Evolutionary conservation across 92 coral and sea anemone genomes (phyloP).

Genomic region (Pocillopora grandis): DNA sequence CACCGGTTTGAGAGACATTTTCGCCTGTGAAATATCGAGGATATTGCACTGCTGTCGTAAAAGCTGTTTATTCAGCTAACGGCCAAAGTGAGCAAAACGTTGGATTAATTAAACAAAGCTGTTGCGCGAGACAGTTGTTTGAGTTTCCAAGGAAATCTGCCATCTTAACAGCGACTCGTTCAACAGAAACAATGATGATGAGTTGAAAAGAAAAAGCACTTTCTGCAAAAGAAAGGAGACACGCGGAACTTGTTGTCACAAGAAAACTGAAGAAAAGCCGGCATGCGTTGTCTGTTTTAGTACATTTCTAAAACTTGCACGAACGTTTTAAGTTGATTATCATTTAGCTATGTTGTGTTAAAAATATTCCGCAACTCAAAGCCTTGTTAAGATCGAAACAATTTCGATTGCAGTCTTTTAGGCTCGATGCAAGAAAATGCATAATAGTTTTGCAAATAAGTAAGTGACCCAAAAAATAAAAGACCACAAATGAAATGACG

Average conservation of each 20-base stretch:
- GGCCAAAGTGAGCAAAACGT: background rate
- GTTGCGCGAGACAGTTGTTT: slow-evolving; percentile 4
- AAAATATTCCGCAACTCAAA: no score
- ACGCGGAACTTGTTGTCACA: background rate
- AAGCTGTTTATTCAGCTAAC: slow-evolving; percentile 1
- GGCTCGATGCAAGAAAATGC: no score
- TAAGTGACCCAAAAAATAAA: no score
- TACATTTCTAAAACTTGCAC: no score
- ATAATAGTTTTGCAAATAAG: no score
- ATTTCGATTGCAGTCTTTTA: no score
- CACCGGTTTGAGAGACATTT: background rate
- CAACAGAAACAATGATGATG: background rate
- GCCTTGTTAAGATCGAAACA: no score
- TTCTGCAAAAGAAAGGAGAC: background rate
- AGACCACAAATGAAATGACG: no score
- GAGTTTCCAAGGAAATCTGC: background rate
- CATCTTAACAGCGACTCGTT: background rate
- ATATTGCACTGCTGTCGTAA: background rate
- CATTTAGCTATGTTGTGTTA: no score
- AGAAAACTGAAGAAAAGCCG: background rate
- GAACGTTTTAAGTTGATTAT: no score
- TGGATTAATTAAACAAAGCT: background rate
- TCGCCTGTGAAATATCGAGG: background rate
- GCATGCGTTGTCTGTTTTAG: no score
- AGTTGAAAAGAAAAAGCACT: background rate